phyloP scores from a whole-genome alignment of 2,888 invertebrate genomes.

The Volucella inanis region DNA sequence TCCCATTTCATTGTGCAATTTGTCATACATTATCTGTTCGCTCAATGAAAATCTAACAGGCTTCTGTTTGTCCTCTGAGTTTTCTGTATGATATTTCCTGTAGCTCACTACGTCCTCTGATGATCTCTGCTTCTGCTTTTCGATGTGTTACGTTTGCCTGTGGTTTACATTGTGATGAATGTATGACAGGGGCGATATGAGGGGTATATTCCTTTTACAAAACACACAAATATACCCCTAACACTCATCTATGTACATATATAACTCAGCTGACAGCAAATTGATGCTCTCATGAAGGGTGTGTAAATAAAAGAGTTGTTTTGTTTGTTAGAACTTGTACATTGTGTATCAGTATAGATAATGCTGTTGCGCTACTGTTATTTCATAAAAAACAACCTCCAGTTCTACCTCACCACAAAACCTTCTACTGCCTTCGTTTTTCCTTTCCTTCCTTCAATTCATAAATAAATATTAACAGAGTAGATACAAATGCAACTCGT shows the following conservation, averaged over 20 bases:
- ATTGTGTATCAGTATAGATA: slow-evolving; percentile 18
- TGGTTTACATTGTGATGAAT: slow-evolving; percentile 56
- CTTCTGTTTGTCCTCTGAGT: slow-evolving; percentile 7
- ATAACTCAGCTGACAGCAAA: slow-evolving; percentile 62
- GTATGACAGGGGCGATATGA: slow-evolving; percentile 11
- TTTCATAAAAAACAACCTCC: background rate
- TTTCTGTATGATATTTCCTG: too few species aligned
- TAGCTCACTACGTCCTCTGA: background rate
- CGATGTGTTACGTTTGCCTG: slow-evolving; percentile 16
- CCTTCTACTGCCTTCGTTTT: too few species aligned
- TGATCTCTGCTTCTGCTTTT: slow-evolving; percentile 1
- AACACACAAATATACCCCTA: too few species aligned
- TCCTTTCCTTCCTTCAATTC: too few species aligned
- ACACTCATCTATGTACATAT: background rate
- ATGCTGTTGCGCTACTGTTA: slow-evolving; percentile 6
- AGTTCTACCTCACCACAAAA: too few species aligned
- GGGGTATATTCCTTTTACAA: too few species aligned
- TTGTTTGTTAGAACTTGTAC: slow-evolving; percentile 43
- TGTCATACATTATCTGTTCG: slow-evolving; percentile 65
- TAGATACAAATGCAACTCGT: too few species aligned
- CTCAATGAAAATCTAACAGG: slow-evolving; percentile 61
- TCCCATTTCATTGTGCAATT: slow-evolving; percentile 67
- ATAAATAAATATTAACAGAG: too few species aligned
- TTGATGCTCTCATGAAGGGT: slow-evolving; percentile 60
- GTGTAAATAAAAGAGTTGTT: slow-evolving; percentile 62